Base-by-base conservation (phyloP, 2,113 vertebrate species). In the Tragelaphus strepsiceros region DNA sequence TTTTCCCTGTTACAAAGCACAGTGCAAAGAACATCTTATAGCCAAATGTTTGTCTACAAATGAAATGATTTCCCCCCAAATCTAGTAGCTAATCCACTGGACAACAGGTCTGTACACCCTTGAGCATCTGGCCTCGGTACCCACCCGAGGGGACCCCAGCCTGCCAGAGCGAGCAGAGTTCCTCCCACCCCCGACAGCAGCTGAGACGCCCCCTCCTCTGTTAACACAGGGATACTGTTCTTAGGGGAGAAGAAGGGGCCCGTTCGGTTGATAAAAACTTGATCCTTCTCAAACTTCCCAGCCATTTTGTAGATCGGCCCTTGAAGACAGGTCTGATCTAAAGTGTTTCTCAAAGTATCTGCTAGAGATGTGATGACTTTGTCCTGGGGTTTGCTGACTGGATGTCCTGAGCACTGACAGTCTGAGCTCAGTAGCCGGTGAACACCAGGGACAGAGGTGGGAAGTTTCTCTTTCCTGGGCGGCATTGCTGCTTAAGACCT, bases 401-500 rank as follows among this genome's bases (percentile, higher is more conserved):
- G 7, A 35, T 2, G 30, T 35, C 2, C 22, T 15, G 22, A 39
- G 9, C 32, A 0, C 19, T 24, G 51, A 35, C 0, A 0, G 81
- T 15, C 51, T 35, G 81, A 56, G 32, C 3, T 54, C 51, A 24
- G 6, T n/a, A 81, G 32, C 19, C 1, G 0, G 80, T 2, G 6
- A 21, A 9, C 30, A 15, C 53, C 53, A 53, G 6, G 53, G 12
- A 35, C 11, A 8, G 51, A 21, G 71, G 1, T 4, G 10, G 30
- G 19, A 54, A 54, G 53, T 24, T 35, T 56, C 19, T 56, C 21
- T 24, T 56, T 30, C 81, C 32, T 35, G n/a, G 32, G 49, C 3
- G 2, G 81, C 6, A 0, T 24, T n/a, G 51, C 81, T 35, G 32
- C 2, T 0, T 19, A n/a, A n/a, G 80, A 53, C 46, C 24, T 15